These are phyloP conservation scores for Nesoenas mayeri DNA, from an alignment of 2,113 vertebrate genomes.

Conservation along the genomic window DNA sequence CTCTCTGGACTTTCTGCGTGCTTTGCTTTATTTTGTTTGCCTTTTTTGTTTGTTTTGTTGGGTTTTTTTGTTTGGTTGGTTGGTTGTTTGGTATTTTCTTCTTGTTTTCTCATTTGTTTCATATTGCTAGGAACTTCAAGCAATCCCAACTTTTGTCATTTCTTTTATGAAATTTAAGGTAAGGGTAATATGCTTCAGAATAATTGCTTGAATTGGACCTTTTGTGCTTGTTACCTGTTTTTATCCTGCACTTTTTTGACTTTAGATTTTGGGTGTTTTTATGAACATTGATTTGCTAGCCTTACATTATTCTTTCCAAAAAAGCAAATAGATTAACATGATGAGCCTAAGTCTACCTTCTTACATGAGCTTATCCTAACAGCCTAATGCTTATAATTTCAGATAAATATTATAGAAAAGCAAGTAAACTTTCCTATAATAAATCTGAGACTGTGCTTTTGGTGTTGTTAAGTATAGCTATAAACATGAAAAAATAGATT, in stretches of 20 bases:
- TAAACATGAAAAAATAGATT: neutral
- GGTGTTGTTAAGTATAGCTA: neutral
- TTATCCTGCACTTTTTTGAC: neutral
- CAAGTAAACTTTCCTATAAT: neutral
- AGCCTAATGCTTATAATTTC: neutral
- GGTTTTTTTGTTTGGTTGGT: neutral
- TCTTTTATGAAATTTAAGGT: conserved; percentile 87
- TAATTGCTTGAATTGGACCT: neutral
- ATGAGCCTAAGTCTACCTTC: neutral
- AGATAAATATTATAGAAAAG: neutral
- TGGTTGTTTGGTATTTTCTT: neutral
- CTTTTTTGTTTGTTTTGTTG: neutral
- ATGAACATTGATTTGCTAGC: neutral
- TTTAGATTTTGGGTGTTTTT: neutral
- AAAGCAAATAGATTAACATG: conserved; percentile 70
- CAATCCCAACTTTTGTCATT: conserved; percentile 87
- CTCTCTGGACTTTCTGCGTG: conserved; percentile 16
- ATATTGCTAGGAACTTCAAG: conserved; percentile 83
- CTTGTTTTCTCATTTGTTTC: conserved; percentile 64
- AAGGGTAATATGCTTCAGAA: conserved; percentile 73
- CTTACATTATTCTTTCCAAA: conserved; percentile 50
- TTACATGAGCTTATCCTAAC: neutral
- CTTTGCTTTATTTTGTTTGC: conserved; percentile 47
- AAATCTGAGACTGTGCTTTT: neutral
- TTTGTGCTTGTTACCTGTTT: neutral